A percentile compares a stretch with the other conserved stretches of the same genome.
Evolutionary conservation across 2,888 invertebrate genomes (phyloP).

Genomic region (Eilema depressum): DNA sequence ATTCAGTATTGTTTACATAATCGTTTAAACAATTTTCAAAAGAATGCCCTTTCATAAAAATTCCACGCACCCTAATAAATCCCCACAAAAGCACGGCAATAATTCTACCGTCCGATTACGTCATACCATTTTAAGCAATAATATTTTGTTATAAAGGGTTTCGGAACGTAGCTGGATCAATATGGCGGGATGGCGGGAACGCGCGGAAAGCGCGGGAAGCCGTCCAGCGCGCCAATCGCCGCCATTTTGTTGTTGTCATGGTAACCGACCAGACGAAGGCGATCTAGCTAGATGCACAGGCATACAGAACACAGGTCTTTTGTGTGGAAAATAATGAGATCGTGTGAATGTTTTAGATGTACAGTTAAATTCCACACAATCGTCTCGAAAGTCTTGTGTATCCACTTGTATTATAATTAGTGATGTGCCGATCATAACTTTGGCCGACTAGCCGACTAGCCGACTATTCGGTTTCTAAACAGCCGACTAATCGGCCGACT

Average conservation of each 20-base stretch:
- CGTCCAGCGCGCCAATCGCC: constrained; percentile 39
- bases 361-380: background rate
- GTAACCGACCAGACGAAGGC: constrained; percentile 55
- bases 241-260: constrained; percentile 70
- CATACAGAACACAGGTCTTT: background rate
- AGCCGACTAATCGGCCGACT: no score
- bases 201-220: constrained; percentile 71
- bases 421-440: no score
- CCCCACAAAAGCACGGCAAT: constrained; percentile 10
- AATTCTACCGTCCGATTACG: constrained; percentile 8
- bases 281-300: constrained; percentile 9
- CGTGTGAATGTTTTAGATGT: background rate
- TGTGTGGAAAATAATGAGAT: constrained; percentile 8
- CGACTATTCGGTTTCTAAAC: no score
- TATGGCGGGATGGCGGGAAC: constrained; percentile 62
- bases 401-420: no score
- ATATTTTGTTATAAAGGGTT: constrained; percentile 40
- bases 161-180: constrained; percentile 66
- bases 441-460: no score
- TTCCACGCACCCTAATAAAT: constrained; percentile 15
- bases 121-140: constrained; percentile 26
- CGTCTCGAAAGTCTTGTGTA: no score
- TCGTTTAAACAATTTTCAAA: background rate
- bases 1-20: background rate
- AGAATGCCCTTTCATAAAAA: constrained; percentile 4